A percentile compares a stretch with the other conserved stretches of the same genome.
Conservation (phyloP, 1,140 invertebrate species). For the Lethocerus indicus region DNA sequence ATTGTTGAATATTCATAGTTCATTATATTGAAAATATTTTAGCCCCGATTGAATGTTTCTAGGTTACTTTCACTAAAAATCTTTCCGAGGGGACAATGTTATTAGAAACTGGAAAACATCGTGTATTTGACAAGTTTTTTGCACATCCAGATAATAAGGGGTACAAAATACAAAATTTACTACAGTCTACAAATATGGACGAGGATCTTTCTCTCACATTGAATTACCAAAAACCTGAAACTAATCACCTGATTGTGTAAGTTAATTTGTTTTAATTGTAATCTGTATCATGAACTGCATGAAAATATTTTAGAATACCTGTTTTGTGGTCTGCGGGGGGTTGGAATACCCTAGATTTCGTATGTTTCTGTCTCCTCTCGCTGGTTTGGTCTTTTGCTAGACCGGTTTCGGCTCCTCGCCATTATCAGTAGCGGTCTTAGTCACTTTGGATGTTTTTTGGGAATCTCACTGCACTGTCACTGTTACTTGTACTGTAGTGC, state of each 20-base stretch:
- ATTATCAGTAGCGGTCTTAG: no score
- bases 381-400: no score
- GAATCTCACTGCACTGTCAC: no score
- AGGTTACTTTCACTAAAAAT: slow-evolving; percentile 4
- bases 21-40: no score
- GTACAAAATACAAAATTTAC: slow-evolving; percentile 14
- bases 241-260: slow-evolving; percentile 14
- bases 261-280: slow-evolving; percentile 1
- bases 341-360: no score
- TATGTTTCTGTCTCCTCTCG: no score
- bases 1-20: no score
- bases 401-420: no score
- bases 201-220: slow-evolving; percentile 11
- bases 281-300: neutral
- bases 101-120: slow-evolving; percentile 11
- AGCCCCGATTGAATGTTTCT: slow-evolving; percentile 3
- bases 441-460: no score
- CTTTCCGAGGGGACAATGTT: slow-evolving; percentile 10
- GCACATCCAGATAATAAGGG: slow-evolving; percentile 5
- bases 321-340: no score
- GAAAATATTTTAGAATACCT: no score
- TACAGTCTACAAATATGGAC: slow-evolving; percentile 17
- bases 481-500: no score
- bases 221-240: slow-evolving; percentile 11
- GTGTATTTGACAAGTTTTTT: slow-evolving; percentile 13